phyloP scores from a whole-genome alignment of 2,888 invertebrate genomes.

The Sacculina carcini region DNA sequence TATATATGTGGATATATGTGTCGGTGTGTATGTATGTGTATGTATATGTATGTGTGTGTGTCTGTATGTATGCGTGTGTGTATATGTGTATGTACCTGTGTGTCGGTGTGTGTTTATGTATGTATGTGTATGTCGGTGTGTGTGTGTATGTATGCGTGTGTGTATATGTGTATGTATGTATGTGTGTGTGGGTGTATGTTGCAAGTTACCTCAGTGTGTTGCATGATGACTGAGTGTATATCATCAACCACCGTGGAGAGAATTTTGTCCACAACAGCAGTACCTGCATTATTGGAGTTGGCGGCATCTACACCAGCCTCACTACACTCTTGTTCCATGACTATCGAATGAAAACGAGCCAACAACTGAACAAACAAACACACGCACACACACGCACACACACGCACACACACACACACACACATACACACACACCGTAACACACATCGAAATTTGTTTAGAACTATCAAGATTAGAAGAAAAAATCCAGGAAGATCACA shows the following conservation, averaged over 20 bases:
- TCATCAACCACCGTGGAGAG: constrained; percentile 30
- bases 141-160: not conserved
- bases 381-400: not conserved
- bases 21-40: no score
- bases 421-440: not conserved
- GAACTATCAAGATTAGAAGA: constrained; percentile 3
- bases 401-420: not conserved
- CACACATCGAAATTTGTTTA: constrained; percentile 2
- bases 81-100: no score
- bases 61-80: no score
- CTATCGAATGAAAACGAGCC: no score
- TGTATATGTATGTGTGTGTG: not conserved
- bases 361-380: not conserved
- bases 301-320: no score
- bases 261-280: no score
- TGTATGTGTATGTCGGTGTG: no score
- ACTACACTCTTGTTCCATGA: no score
- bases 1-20: constrained; percentile 1
- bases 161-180: constrained; percentile 1
- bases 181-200: no score
- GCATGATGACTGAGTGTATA: constrained; percentile 32
- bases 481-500: no score
- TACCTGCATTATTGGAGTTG: no score
- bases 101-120: no score
- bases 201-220: constrained; percentile 31